Base-by-base conservation (phyloP, 2,888 invertebrate genomes). In the Micoletzkya japonica region DNA sequence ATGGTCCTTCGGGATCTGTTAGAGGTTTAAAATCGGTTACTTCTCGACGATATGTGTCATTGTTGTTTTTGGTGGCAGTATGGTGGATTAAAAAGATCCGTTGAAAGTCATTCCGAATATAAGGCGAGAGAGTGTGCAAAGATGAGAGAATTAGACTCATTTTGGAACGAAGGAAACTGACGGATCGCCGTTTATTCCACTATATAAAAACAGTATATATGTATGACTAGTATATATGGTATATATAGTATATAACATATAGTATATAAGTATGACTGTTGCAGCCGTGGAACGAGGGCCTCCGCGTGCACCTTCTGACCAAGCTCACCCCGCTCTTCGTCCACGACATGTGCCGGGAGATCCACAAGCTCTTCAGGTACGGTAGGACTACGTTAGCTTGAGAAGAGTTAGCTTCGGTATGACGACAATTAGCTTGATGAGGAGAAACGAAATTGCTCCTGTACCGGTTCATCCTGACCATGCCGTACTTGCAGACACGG, bases 241-340 rank as follows among this genome's bases (percentile, higher is more conserved):
- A n/a, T n/a, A n/a, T n/a, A n/a, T 44, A 20, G 44, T 14, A 44
- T 44, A 20, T 10, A 20, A 20, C 10, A 44, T 44, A 20, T 10
- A 44, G 20, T 44, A 20, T 14, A 44, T 44, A 20, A 44, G 20
- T 10, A 10, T 10, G 10, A 10, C 20, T 59, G 6, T 26, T 60
- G 32, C 61, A 76, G 76, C 70, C 59, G 7, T 79, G 78, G 72
- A 74, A 82, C 58, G 70, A 60, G 39, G 49, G 60, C 30, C 73
- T 82, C 24, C 70, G 77, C 10, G 70, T 70, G 20, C 69, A 77
- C 39, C 72, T 81, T 34, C 72, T 82, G 4, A 56, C 70, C 10
- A 72, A 75, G n/a, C 68, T 81, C 37, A 82, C 80, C 7, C 82
- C 81, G 1, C 60, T 70, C 26, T 79, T 77, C 59, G 77, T 80